Evolutionary conservation across 2,888 invertebrate species (phyloP).

Genomic region (Apamea epomidion): DNA sequence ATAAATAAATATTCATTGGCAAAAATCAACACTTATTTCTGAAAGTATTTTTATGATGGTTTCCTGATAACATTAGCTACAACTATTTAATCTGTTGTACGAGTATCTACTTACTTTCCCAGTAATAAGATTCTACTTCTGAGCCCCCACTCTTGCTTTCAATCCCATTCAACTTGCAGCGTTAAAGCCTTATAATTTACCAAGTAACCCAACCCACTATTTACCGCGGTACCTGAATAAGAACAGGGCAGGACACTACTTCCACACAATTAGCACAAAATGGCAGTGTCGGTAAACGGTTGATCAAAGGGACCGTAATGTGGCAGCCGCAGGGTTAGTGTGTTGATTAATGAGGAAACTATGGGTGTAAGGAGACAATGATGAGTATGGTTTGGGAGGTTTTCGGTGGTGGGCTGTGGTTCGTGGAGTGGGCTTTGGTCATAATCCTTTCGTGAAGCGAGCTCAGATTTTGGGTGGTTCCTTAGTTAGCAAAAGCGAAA

Average conservation of each 20-base stretch:
- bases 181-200: conserved; percentile 53
- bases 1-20: not conserved
- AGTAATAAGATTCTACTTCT: conserved; percentile 22
- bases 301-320: conserved; percentile 63
- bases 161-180: conserved; percentile 18
- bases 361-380: conserved; percentile 57
- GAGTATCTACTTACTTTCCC: not conserved
- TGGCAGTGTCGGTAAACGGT: conserved; percentile 66
- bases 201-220: conserved; percentile 56
- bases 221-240: conserved; percentile 62
- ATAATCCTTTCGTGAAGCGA: not conserved
- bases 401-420: conserved; percentile 19
- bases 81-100: too few species aligned
- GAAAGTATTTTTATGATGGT: too few species aligned
- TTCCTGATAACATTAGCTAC: too few species aligned
- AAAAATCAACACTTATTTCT: not conserved
- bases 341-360: conserved; percentile 66
- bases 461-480: not conserved
- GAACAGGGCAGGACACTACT: conserved; percentile 58
- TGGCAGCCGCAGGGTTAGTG: conserved; percentile 48
- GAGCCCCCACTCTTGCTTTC: not conserved
- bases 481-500: not conserved
- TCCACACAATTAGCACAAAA: conserved; percentile 63
- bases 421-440: conserved; percentile 22
- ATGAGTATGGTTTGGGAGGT: conserved; percentile 36